These are phyloP conservation scores for Bugula neritina DNA, from an alignment of 2,888 invertebrate genomes.

Conservation along the genomic window DNA sequence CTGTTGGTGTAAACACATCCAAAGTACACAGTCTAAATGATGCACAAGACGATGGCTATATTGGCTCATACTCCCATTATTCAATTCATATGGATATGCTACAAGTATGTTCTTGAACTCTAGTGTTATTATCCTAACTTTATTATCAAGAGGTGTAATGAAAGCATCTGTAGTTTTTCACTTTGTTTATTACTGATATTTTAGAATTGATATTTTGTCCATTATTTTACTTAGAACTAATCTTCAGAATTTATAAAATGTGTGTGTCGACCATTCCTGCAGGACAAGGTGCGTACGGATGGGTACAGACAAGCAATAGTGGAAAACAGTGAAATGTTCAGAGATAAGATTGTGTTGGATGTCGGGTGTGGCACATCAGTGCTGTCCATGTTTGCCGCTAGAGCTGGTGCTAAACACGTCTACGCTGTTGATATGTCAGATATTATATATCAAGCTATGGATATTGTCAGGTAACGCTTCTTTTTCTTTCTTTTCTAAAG, in stretches of 20 bases:
- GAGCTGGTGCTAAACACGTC: slow-evolving; percentile 78
- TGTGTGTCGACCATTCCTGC: slow-evolving; percentile 25
- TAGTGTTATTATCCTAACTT: background rate
- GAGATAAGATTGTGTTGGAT: slow-evolving; percentile 66
- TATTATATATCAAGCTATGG: slow-evolving; percentile 55
- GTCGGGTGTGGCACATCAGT: slow-evolving; percentile 63
- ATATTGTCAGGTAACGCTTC: slow-evolving; percentile 48
- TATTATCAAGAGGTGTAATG: too few relatives aligned
- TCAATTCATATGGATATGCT: slow-evolving; percentile 92
- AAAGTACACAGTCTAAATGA: slow-evolving; percentile 33
- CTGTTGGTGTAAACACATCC: background rate
- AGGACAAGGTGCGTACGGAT: slow-evolving; percentile 64
- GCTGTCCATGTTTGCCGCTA: slow-evolving; percentile 79
- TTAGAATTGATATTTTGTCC: background rate
- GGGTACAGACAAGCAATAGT: slow-evolving; percentile 79
- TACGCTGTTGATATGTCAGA: slow-evolving; percentile 56
- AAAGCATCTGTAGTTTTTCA: background rate
- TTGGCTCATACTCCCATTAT: slow-evolving; percentile 75
- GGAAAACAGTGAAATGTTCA: slow-evolving; percentile 65
- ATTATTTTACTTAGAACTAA: too few relatives aligned
- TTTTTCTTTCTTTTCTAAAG: too few relatives aligned
- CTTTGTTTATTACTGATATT: background rate
- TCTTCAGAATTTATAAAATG: too few relatives aligned
- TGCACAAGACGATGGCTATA: slow-evolving; percentile 62
- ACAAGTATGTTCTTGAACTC: slow-evolving; percentile 61